Base-by-base conservation (phyloP, 2,888 invertebrate genomes). In the Sphaerophoria rueppellii region DNA sequence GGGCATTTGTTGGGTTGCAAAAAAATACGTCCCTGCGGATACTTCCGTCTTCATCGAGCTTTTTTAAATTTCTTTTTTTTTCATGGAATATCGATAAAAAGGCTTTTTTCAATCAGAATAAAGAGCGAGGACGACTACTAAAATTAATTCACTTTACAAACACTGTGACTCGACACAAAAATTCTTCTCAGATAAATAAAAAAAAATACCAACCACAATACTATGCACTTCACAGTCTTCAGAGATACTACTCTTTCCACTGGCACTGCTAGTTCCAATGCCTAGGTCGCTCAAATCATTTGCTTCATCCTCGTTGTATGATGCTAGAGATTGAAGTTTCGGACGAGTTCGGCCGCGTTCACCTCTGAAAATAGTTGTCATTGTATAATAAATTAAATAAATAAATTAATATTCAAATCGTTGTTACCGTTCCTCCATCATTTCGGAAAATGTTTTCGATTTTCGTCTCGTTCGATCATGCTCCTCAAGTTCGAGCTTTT, bases 381-480 rank as follows among this genome's bases (percentile, higher is more conserved):
- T 43, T 2, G 4, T 34, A 37, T 4, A 52, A 43, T 37, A 9
- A 35, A 40, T 16, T 40, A 4, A n/a, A 43, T 72, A 37, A 58
- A 48, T 50, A 35, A 14, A 37, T 48, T 48, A 32, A 54, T 11
- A 43, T 9, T 11, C 50, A 57, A 14, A 52, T 65, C 32, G 46
- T 65, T 63, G 35, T 73, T 90, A 95, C 95, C 96, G 94, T 92
- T 96, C 97, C 92, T 97, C 97, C 93, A 97, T 94, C 95, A 98
- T 98, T 93, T 98, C 98, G 90, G 95, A 96, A 93, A 98, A 98
- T 87, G 98, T 98, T 93, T 98, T 98, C 92, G 95, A 96, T 93
- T 95, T 96, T 89, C 95, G 94, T 88, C 96, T 94, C 87, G 93
- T 92, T 91, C 95, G 94, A 90, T 94, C 94, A 91, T 94, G 93